These are phyloP conservation scores for Salarias fasciatus DNA, from an alignment of 2,797 vertebrate species.

Conservation along the genomic window DNA sequence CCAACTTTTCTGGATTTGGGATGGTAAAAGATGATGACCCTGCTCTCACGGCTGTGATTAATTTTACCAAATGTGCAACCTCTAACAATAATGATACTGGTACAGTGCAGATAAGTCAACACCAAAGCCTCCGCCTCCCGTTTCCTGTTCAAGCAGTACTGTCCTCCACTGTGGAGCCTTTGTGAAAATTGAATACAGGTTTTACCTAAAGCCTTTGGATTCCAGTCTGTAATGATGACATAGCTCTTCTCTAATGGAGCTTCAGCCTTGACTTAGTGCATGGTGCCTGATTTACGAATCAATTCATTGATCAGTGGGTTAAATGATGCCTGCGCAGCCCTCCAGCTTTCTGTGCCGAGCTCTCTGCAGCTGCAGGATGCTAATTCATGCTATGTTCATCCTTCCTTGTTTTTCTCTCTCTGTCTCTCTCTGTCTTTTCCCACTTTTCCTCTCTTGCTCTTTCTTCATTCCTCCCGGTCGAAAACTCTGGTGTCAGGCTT, in stretches of 20 bases:
- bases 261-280: slow-evolving; percentile 77
- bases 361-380: slow-evolving; percentile 46
- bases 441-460: background rate
- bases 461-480: slow-evolving; percentile 33
- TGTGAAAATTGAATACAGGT: slow-evolving; percentile 61
- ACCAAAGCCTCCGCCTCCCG: slow-evolving; percentile 35
- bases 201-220: slow-evolving; percentile 62
- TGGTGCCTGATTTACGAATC: slow-evolving; percentile 76
- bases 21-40: too few species aligned
- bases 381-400: slow-evolving; percentile 54
- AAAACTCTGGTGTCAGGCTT: slow-evolving; percentile 59
- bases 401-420: slow-evolving; percentile 16
- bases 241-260: slow-evolving; percentile 78
- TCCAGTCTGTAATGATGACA: slow-evolving; percentile 76
- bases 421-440: background rate
- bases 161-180: slow-evolving; percentile 45
- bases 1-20: too few species aligned
- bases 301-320: slow-evolving; percentile 72
- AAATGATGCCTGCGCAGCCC: slow-evolving; percentile 65
- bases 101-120: slow-evolving; percentile 35
- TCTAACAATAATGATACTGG: slow-evolving; percentile 36
- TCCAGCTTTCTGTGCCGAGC: slow-evolving; percentile 50
- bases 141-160: slow-evolving; percentile 53
- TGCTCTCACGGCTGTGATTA: too few species aligned
- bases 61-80: slow-evolving; percentile 26